Evolutionary conservation across 2,797 vertebrate genomes (phyloP), one percentile per base, ranked within the genome.

Genomic region (Pseudocheirus occidentalis): DNA sequence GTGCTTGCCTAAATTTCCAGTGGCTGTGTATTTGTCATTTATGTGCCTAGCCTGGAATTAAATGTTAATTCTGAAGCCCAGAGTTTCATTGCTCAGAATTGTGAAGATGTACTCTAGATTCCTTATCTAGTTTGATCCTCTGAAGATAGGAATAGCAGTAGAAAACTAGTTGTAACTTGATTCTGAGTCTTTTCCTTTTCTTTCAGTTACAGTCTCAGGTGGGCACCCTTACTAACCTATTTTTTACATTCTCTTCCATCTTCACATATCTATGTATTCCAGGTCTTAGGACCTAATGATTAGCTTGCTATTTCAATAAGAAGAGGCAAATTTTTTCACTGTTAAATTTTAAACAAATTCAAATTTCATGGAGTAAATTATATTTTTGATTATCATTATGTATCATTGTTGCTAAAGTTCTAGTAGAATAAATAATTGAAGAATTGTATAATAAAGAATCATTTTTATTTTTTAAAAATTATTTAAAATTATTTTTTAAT

Each of bases 121-220:
- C 53, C 91, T 95, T 90, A 91, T 56, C 90, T 73, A 62, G 46
- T 92, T 21, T 54, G 57, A 96, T 91, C 50, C 66, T 93, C 94
- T 93, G 58, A 93, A 95, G 97, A 96, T 28, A 94, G 92, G 81
- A 95, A 95, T 12, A 92, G 91, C 73, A 94, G 93, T 92, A 93
- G n/a, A 55, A 58, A 73, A 55, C 56, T 90, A 55, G 66, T 94
- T 40, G 55, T 92, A 95, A 96, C 40, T 96, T 96, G 93, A 24
- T 94, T 97, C 55, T 31, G 58, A 94, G 28, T 52, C 55, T 58
- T 92, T 94, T 92, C 92, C 58, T 94, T 95, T 91, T 87, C 58
- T 40, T 92, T 95, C 57, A 57, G 0, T 95, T 94, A 94, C 66
- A 93, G 93, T 90, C 95, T 97, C 91, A 93, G 90, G 54, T 92